Conservation (phyloP, 2,113 vertebrate genomes). For the Oreamnos americanus region DNA sequence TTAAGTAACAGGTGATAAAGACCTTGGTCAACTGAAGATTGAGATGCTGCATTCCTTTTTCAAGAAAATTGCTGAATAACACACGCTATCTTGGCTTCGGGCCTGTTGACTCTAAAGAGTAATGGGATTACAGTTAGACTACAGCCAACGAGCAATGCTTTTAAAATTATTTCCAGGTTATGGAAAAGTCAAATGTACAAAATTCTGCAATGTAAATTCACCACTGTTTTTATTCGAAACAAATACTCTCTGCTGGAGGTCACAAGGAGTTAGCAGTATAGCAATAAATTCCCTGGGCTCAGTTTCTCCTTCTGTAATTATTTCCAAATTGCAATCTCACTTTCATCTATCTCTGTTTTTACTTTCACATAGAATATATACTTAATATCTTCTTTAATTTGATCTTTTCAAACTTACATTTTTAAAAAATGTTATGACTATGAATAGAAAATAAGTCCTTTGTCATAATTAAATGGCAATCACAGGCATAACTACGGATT, state of each 20-base stretch:
- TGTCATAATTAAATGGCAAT: neutral
- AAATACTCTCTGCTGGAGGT: neutral
- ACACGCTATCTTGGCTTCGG: neutral
- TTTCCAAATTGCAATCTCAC: neutral
- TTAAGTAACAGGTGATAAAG: neutral
- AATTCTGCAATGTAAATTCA: neutral
- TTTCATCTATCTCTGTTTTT: neutral
- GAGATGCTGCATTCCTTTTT: neutral
- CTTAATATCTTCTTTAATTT: neutral
- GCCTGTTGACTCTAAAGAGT: neutral
- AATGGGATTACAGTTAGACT: neutral
- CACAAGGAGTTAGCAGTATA: neutral
- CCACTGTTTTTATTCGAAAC: neutral
- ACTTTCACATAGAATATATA: neutral
- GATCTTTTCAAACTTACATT: neutral
- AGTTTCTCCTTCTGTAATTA: neutral
- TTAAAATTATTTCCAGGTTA: neutral
- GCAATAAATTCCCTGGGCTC: neutral
- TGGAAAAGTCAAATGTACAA: neutral
- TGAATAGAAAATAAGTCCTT: neutral
- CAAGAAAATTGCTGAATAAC: neutral
- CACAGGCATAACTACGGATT: neutral
- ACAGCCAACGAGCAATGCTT: neutral
- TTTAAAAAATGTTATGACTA: neutral
- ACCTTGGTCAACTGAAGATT: neutral